Evolutionary conservation across 2,888 invertebrate genomes (phyloP).

Genomic region (Poecilobothrus nobilitatus): DNA sequence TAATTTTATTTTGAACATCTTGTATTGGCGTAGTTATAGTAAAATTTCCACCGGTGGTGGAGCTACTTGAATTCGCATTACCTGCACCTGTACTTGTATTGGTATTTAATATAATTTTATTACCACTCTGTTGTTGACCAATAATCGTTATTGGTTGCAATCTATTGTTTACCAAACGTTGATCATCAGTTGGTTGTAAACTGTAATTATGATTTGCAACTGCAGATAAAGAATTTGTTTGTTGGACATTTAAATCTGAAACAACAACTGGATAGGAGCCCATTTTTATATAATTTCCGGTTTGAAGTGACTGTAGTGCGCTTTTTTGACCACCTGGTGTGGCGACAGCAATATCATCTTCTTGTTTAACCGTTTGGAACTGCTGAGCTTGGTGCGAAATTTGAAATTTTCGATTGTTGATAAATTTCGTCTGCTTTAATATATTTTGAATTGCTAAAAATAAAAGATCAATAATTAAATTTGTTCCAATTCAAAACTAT

Average conservation of each 20-base stretch:
- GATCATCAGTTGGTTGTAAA: constrained; percentile 36
- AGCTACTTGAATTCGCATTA: constrained; percentile 18
- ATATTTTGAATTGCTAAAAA: constrained; percentile 33
- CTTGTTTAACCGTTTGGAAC: constrained; percentile 31
- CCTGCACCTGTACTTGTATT: constrained; percentile 24
- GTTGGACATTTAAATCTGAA: constrained; percentile 35
- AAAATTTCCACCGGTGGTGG: constrained; percentile 29
- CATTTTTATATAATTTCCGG: constrained; percentile 41
- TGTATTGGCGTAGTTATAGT: constrained; percentile 37
- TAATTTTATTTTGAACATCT: constrained; percentile 37
- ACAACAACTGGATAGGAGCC: constrained; percentile 38
- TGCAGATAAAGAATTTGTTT: constrained; percentile 28
- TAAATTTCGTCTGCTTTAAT: constrained; percentile 20
- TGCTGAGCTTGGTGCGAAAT: constrained; percentile 32
- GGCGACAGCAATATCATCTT: constrained; percentile 30
- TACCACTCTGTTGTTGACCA: constrained; percentile 31
- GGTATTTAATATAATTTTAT: constrained; percentile 39
- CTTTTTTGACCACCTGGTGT: constrained; percentile 23
- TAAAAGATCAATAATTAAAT: constrained; percentile 12
- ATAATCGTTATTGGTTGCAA: constrained; percentile 37
- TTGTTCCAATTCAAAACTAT: not conserved
- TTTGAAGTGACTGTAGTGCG: constrained; percentile 23
- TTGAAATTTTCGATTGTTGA: constrained; percentile 33
- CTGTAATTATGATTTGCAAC: constrained; percentile 44
- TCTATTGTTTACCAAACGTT: too few species aligned